Base-by-base conservation (phyloP, 2,888 invertebrate genomes). In the Lepidocyrtinus sp. region DNA sequence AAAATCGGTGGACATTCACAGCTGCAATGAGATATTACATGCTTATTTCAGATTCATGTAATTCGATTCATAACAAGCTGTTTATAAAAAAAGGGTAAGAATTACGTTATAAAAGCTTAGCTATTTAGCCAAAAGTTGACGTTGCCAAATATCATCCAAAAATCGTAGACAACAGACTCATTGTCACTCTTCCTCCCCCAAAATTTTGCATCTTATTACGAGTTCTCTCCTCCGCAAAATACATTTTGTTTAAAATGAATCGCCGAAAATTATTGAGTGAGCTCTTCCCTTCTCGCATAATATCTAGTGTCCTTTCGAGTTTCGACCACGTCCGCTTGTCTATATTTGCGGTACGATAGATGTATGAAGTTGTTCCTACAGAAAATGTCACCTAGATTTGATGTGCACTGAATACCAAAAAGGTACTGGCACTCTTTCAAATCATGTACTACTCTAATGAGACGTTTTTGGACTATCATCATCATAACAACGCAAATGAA, bases 391-490 rank as follows among this genome's bases (percentile, higher is more conserved):
- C 76, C 76, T 67, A 70, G 76, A 71, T 77, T 77, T 26, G 55
- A 64, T 71, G 59, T 50, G 71, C 63, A 64, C 76, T 77, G 76
- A 64, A 77, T 77, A 71, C 71, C 46, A 77, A 77, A 63, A 77
- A 77, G 64, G 64, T 17, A 65, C 71, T 77, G 76, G 71, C 76
- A 77, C 65, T 77, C 59, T 71, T 71, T 77, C 76, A 77, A 77
- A 1, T 59, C 21, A 46, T 36, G 36, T 36, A 36, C 22, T 61
- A 7, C 25, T 70, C 5, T 63, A 19, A 17, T 24, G 24, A 63
- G 19, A 15, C 26, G 25, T 36, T 36, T 70, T 70, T 70, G 55
- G 46, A 27, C 27, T 5, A 55, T 70, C 55, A 59, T 70, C 55
- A 70, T 55, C 21, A 19, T 70, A 59, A 70, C 70, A 72, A 71